A percentile compares a stretch with the other conserved stretches of the same genome.
Conservation (phyloP, 2,797 vertebrate species). For the Danio choprae region DNA sequence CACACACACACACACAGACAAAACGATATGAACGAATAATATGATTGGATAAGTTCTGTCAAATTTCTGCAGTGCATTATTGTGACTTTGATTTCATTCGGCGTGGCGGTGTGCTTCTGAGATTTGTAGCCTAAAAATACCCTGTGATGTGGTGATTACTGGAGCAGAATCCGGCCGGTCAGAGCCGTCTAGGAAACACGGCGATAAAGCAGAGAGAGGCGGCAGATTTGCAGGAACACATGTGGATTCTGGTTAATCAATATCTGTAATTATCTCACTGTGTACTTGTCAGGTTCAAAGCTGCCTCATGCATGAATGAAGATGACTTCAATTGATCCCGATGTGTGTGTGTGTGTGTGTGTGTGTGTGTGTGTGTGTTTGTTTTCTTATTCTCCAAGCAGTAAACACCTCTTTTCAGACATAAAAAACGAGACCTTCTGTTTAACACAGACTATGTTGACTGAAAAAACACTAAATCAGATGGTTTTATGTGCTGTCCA, state of each 20-base stretch:
- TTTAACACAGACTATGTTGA: neutral
- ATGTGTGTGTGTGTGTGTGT: neutral
- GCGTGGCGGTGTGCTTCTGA: neutral
- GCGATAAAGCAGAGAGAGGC: neutral
- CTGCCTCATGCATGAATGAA: neutral
- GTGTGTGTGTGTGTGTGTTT: neutral
- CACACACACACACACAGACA: too few relatives aligned
- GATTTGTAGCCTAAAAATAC: neutral
- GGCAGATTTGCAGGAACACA: neutral
- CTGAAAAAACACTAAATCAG: neutral
- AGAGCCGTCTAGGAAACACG: neutral
- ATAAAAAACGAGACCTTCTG: too few relatives aligned
- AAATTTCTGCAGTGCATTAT: neutral
- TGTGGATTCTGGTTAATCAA: conserved; percentile 18
- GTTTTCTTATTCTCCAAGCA: conserved; percentile 4
- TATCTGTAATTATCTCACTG: conserved; percentile 35
- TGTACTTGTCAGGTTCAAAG: conserved; percentile 23
- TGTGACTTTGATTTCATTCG: conserved; percentile 1
- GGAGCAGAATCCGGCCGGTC: neutral
- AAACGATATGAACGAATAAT: too few relatives aligned
- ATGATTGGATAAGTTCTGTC: neutral
- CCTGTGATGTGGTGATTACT: neutral
- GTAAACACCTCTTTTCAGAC: neutral
- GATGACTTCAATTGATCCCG: neutral
- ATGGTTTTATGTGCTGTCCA: too few relatives aligned